These are phyloP conservation scores for Chrysochloris asiatica DNA, from an alignment of 2,113 vertebrate species.

Conservation along the genomic window DNA sequence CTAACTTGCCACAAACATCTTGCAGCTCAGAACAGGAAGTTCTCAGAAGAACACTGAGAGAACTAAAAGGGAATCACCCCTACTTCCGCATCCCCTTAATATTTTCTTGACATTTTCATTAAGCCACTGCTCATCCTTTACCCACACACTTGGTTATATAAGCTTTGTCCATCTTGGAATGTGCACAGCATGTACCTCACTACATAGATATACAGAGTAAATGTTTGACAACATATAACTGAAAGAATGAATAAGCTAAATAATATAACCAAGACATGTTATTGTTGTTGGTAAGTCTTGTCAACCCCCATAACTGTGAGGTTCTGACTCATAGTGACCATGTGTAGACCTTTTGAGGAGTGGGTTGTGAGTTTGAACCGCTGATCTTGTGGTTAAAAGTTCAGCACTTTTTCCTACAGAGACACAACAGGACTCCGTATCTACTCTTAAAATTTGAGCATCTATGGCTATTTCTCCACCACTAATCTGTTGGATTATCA, in stretches of 20 bases:
- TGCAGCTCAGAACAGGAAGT: background rate
- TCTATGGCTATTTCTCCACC: slow-evolving; percentile 2
- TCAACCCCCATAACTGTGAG: too few species aligned
- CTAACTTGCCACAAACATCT: background rate
- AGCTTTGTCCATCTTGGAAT: background rate
- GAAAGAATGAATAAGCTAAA: background rate
- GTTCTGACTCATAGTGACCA: too few species aligned
- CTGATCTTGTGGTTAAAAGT: too few species aligned
- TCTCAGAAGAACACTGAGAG: slow-evolving; percentile 14
- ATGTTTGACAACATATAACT: background rate
- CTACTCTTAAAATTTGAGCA: background rate
- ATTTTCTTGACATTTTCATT: background rate
- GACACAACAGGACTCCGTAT: too few species aligned
- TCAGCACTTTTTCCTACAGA: too few species aligned
- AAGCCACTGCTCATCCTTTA: background rate
- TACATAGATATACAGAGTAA: background rate
- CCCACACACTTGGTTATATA: background rate
- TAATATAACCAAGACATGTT: background rate
- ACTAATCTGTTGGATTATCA: too few species aligned
- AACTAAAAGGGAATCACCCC: background rate
- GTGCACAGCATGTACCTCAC: background rate
- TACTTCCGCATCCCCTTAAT: background rate
- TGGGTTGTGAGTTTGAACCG: too few species aligned
- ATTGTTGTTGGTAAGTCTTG: too few species aligned
- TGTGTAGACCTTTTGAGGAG: too few species aligned